These are phyloP conservation scores for Glareola pratincola DNA, from an alignment of 2,113 vertebrate species.

Conservation along the genomic window DNA sequence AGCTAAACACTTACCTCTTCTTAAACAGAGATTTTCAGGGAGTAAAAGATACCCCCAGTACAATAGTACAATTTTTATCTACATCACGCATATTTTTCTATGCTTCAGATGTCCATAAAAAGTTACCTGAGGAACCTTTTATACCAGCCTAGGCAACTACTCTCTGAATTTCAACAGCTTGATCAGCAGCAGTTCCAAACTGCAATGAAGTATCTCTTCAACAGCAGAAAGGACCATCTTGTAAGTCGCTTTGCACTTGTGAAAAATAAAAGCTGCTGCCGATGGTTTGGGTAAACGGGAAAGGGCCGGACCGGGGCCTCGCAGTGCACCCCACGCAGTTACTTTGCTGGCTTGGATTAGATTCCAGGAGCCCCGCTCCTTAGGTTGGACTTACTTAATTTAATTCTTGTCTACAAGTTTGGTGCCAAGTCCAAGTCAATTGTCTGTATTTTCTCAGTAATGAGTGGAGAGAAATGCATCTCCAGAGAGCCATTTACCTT, in stretches of 20 bases:
- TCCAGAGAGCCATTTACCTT: neutral
- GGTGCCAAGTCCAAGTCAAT: neutral
- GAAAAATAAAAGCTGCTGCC: neutral
- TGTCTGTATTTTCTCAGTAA: neutral
- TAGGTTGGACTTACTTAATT: neutral
- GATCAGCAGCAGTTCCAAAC: slow-evolving; percentile 71
- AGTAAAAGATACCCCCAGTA: neutral
- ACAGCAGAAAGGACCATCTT: slow-evolving; percentile 60
- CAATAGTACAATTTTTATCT: neutral
- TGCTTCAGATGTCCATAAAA: slow-evolving; percentile 68
- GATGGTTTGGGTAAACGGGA: neutral
- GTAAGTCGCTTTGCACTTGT: slow-evolving; percentile 51
- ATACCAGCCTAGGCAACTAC: slow-evolving; percentile 72
- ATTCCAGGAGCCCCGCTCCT: neutral
- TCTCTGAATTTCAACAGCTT: slow-evolving; percentile 67
- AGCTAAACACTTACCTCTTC: neutral
- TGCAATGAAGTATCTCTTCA: slow-evolving; percentile 72
- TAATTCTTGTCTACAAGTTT: neutral
- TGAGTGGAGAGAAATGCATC: neutral
- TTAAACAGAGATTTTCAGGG: neutral
- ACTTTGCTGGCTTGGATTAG: neutral
- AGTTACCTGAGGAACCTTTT: slow-evolving; percentile 68
- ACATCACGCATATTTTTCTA: neutral
- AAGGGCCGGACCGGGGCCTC: neutral
- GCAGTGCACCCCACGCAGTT: neutral